Conservation (phyloP, 1,140 invertebrate genomes). For the Drosophila persimilis region DNA sequence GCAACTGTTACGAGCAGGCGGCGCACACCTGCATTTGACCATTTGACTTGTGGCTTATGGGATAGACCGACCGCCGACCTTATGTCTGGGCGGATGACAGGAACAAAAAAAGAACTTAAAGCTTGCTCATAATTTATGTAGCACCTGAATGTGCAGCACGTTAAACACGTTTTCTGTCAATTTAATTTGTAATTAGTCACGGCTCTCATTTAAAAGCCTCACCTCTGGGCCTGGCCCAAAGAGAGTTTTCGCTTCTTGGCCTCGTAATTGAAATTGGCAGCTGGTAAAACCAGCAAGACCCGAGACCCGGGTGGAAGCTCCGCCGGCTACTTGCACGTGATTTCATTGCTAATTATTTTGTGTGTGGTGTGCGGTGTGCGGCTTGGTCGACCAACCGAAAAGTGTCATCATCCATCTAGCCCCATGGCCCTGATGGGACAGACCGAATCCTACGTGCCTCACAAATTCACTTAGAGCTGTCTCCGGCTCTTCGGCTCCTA, state of each 20-base stretch:
- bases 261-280: conserved; percentile 75
- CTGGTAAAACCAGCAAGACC: conserved; percentile 45
- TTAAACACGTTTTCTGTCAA: conserved; percentile 73
- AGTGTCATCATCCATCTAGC: conserved; percentile 54
- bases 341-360: conserved; percentile 72
- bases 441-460: conserved; percentile 34
- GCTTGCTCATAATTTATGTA: conserved; percentile 57
- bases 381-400: conserved; percentile 14
- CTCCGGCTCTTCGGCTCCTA: conserved; percentile 7
- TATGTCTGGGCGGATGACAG: background rate
- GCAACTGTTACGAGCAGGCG: background rate
- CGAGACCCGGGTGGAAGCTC: conserved; percentile 18
- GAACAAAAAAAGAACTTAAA: conserved; percentile 24
- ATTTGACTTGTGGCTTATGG: conserved; percentile 20
- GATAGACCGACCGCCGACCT: no score
- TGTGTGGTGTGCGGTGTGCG: conserved; percentile 11
- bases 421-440: conserved; percentile 7
- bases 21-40: conserved; percentile 30
- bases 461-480: conserved; percentile 46
- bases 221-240: no score
- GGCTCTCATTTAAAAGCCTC: conserved; percentile 51
- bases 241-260: conserved; percentile 28
- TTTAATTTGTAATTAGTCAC: conserved; percentile 80
- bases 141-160: conserved; percentile 50
- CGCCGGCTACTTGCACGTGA: conserved; percentile 64